Base-by-base conservation (phyloP, 2,797 vertebrate genomes). In the Coilia nasus region DNA sequence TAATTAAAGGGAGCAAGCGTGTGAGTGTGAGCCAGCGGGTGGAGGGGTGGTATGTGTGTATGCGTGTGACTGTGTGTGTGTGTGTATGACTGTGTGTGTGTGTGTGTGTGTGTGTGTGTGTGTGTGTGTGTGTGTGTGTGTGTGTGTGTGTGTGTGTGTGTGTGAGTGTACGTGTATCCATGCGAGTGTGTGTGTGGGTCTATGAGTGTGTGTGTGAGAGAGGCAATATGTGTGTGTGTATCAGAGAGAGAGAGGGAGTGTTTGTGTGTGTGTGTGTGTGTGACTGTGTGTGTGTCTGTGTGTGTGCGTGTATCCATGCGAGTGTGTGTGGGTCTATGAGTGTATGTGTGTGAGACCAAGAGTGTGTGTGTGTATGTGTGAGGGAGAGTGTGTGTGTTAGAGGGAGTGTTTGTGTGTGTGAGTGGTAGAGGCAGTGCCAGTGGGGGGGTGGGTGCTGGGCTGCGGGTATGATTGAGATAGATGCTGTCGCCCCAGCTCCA, bases 1-100 rank as follows among this genome's bases (percentile, higher is more conserved):
- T 54, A 82, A 83, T 83, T 56, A 47, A 81, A 80, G 75, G 59
- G 62, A 62, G 82, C 19, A 82, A 56, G 31, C n/a, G 41, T 57
- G 35, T 67, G 81, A 71, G 81, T 35, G 46, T 50, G 59, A 64
- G 56, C 41, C 75, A 19, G 54, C 3, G 71, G 59, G 17, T 25
- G 75, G 75, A 31, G n/a, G 83, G 23, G 57, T 62, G 82, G 35
- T 28, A 17, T 81, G 78, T 85, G 86, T 28, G 19, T 10, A 7
- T 64, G 59, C 21, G 35, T 64, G 82, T 11, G 5, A 41, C 2
- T 54, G 50, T n/a, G 21, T 60, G 57, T 1, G 57, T n/a, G 3
- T 25, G 6, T 25, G 60, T 2, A 6, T 64, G 60, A 7, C 6
- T 25, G n/a, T 11, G n/a, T 64, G 60, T 0, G 50, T 54, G 50